Evolutionary conservation across 2,113 vertebrate species (phyloP).

Genomic region (Vombatus ursinus): DNA sequence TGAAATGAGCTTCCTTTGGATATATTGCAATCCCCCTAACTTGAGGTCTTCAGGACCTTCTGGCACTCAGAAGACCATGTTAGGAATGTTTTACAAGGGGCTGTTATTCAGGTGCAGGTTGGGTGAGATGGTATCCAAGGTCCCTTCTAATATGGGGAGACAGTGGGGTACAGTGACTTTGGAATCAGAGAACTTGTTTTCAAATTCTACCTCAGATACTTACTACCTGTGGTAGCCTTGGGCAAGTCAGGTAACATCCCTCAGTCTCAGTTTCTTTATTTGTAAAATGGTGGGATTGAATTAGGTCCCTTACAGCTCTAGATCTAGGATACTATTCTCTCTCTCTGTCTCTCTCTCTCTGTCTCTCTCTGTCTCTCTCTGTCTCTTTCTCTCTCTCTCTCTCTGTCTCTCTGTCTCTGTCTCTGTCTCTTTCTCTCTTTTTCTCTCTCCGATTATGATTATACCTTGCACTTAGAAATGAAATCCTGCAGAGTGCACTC

Average conservation of each 20-base stretch:
- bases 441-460: conserved; percentile 57
- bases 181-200: not conserved
- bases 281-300: not conserved
- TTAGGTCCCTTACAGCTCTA: not conserved
- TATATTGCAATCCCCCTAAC: not conserved
- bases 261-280: not conserved
- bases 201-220: not conserved
- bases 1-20: not conserved
- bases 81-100: not conserved
- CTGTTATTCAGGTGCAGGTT: not conserved
- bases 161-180: not conserved
- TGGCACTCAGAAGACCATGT: not conserved
- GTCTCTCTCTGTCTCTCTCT: too few relatives aligned
- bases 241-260: not conserved
- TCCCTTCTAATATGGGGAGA: not conserved
- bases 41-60: not conserved
- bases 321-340: not conserved
- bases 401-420: not conserved
- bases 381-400: too few relatives aligned
- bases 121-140: not conserved
- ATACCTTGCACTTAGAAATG: conserved; percentile 64
- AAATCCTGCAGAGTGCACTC: conserved; percentile 73
- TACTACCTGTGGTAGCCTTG: not conserved
- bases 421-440: not conserved
- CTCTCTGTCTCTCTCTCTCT: not conserved